Evolutionary conservation across 2,888 invertebrate species (phyloP).

Genomic region (Leptinotarsa peninsularis): DNA sequence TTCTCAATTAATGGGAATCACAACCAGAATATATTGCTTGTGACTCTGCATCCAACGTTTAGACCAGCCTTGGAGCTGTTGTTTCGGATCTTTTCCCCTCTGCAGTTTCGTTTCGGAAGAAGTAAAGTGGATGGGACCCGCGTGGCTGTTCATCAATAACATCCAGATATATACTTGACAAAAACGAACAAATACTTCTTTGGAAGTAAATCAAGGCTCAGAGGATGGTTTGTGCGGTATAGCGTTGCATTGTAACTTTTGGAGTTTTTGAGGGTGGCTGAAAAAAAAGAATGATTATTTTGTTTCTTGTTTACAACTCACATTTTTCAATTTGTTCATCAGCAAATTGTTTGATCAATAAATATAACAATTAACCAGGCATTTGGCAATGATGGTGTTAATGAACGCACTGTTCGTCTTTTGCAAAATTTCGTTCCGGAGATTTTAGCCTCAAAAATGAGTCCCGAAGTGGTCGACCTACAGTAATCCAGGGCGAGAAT

Average conservation of each 20-base stretch:
- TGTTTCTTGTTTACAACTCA: too few relatives aligned
- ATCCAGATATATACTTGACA: slow-evolving; percentile 38
- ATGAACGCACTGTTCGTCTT: too few relatives aligned
- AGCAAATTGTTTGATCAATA: too few relatives aligned
- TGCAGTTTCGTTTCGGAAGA: slow-evolving; percentile 67
- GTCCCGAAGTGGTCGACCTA: too few relatives aligned
- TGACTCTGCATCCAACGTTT: slow-evolving; percentile 59
- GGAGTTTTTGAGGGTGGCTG: not conserved
- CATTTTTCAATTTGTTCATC: too few relatives aligned
- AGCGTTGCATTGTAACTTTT: not conserved
- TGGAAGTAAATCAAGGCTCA: slow-evolving; percentile 31
- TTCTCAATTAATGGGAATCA: slow-evolving; percentile 51
- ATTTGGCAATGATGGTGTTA: too few relatives aligned
- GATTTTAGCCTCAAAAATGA: too few relatives aligned
- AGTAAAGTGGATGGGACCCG: slow-evolving; percentile 69
- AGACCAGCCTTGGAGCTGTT: slow-evolving; percentile 69
- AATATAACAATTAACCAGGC: too few relatives aligned
- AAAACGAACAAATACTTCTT: slow-evolving; percentile 30
- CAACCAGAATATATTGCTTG: slow-evolving; percentile 41
- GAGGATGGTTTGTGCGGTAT: slow-evolving; percentile 18
- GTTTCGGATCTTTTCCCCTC: slow-evolving; percentile 71
- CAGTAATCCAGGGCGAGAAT: too few relatives aligned
- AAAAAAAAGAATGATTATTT: not conserved
- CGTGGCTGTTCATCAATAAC: slow-evolving; percentile 72
- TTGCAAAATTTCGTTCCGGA: too few relatives aligned